phyloP scores from a whole-genome alignment of 2,888 invertebrate genomes.

The Amiota minor region DNA sequence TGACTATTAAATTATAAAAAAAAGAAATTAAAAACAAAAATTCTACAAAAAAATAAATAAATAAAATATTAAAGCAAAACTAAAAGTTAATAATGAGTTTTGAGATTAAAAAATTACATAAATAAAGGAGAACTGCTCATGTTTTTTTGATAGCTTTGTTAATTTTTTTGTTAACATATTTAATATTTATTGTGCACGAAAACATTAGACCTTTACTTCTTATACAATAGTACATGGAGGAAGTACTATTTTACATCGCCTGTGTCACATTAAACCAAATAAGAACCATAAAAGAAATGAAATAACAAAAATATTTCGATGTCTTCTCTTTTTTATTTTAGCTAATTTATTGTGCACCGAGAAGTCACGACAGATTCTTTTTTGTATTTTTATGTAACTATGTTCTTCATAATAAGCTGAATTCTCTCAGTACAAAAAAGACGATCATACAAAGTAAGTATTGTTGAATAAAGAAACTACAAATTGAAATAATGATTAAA shows the following conservation, averaged over 20 bases:
- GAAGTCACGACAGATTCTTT: conserved; percentile 31
- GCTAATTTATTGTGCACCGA: conserved; percentile 9
- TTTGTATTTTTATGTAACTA: conserved; percentile 36
- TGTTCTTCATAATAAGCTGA: conserved; percentile 32
- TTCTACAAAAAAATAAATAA: conserved; percentile 7
- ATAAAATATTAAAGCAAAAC: conserved; percentile 24
- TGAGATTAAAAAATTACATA: not conserved
- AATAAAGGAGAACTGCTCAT: conserved; percentile 3
- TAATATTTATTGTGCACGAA: too few species aligned
- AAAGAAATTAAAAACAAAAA: conserved; percentile 1
- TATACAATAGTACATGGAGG: too few species aligned
- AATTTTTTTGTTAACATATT: too few species aligned
- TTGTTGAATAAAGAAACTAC: conserved; percentile 30
- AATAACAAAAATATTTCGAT: conserved; percentile 18
- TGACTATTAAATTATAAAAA: conserved; percentile 25
- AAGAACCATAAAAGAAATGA: not conserved
- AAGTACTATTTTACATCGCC: too few species aligned
- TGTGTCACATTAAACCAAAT: too few species aligned
- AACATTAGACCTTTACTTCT: not conserved
- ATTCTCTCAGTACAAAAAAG: conserved; percentile 38
- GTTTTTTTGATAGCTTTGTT: conserved; percentile 7
- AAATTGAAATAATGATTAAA: conserved; percentile 57
- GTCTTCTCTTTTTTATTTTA: not conserved
- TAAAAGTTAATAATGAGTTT: conserved; percentile 20
- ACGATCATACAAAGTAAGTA: conserved; percentile 44